phyloP scores from a whole-genome alignment of 2,113 vertebrate species.

The Podarcis raffonei region DNA sequence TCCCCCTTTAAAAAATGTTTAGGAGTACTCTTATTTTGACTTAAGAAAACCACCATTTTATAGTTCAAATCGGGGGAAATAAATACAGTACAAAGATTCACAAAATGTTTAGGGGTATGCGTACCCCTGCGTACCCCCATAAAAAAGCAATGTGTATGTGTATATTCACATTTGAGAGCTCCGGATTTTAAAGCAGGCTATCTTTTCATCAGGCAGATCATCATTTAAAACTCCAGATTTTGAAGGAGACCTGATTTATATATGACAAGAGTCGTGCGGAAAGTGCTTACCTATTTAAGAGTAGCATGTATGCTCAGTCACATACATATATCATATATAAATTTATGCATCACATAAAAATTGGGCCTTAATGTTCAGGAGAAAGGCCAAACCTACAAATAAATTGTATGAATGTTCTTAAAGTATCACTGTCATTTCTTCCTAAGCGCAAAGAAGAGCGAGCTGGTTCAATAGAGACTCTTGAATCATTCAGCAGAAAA shows the following conservation, averaged over 20 bases:
- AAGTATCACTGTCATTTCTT: not conserved
- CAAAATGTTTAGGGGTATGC: too few species aligned
- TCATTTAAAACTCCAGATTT: not conserved
- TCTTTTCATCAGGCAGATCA: not conserved
- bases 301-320: not conserved
- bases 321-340: too few species aligned
- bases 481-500: conserved; percentile 13
- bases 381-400: not conserved
- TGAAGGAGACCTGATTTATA: not conserved
- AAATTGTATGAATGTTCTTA: not conserved
- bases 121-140: too few species aligned
- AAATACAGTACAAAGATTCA: too few species aligned
- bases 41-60: too few species aligned
- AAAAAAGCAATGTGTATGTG: too few species aligned
- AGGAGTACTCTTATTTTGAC: too few species aligned
- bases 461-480: not conserved
- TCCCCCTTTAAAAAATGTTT: too few species aligned
- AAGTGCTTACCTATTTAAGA: not conserved
- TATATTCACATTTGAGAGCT: not conserved
- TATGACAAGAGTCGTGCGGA: not conserved
- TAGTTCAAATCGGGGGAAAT: too few species aligned
- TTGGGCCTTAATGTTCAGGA: not conserved
- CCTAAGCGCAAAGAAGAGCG: not conserved
- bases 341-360: not conserved
- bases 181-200: not conserved